Evolutionary conservation across 1,140 invertebrate species (phyloP).

Genomic region (Alviniconcha marisindica): DNA sequence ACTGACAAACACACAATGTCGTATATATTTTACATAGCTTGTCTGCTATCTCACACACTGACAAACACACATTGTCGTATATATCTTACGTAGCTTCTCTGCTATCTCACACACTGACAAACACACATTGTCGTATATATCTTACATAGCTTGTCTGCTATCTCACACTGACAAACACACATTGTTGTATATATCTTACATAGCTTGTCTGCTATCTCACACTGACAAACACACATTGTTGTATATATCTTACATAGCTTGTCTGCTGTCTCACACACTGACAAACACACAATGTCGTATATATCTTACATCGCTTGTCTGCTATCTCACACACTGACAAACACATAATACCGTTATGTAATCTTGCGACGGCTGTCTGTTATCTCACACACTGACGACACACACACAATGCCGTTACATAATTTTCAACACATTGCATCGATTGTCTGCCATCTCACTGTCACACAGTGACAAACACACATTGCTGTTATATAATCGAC

Average conservation of each 20-base stretch:
- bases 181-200: not conserved
- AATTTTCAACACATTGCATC: too few relatives aligned
- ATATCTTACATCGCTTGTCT: not conserved
- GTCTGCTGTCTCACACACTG: too few relatives aligned
- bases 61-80: too few relatives aligned
- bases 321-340: not conserved
- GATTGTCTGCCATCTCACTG: too few relatives aligned
- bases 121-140: not conserved
- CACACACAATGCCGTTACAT: too few relatives aligned
- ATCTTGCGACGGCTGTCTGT: not conserved
- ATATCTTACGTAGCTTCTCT: slow-evolving; percentile 42
- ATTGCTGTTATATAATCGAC: too few relatives aligned
- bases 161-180: too few relatives aligned
- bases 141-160: too few relatives aligned
- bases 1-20: slow-evolving; percentile 1
- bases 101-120: slow-evolving; percentile 50
- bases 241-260: too few relatives aligned
- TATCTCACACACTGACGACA: too few relatives aligned
- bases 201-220: not conserved
- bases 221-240: not conserved
- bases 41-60: not conserved
- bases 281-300: too few relatives aligned
- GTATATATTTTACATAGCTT: too few relatives aligned
- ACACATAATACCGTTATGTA: not conserved
- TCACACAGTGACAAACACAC: not conserved